phyloP scores from a whole-genome alignment of 2,797 vertebrate species.

The Craterocephalus amniculus region DNA sequence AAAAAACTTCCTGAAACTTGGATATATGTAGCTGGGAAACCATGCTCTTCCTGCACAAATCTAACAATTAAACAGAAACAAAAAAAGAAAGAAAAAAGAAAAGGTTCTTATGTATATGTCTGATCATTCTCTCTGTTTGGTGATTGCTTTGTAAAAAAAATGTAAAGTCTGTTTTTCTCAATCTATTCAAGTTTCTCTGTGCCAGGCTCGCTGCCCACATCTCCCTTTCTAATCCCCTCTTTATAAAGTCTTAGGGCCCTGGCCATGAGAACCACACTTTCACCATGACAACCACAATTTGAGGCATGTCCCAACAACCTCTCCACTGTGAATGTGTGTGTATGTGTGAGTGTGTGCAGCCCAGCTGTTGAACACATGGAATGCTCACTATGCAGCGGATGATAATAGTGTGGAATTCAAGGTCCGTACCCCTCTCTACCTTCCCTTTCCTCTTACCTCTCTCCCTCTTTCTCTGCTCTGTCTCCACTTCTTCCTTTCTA shows the following conservation, averaged over 20 bases:
- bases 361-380: slow-evolving; percentile 89
- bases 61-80: background rate
- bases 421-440: slow-evolving; percentile 47
- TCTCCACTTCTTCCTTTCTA: slow-evolving; percentile 19
- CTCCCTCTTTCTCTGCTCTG: slow-evolving; percentile 5
- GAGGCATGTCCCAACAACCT: slow-evolving; percentile 69
- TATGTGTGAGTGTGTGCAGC: slow-evolving; percentile 47
- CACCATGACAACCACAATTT: slow-evolving; percentile 79
- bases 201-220: slow-evolving; percentile 26
- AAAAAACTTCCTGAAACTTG: background rate
- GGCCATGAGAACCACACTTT: slow-evolving; percentile 75
- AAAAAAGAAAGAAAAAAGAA: background rate
- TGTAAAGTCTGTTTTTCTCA: background rate
- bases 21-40: slow-evolving; percentile 1
- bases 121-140: background rate
- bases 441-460: slow-evolving; percentile 41
- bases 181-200: background rate
- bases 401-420: slow-evolving; percentile 75
- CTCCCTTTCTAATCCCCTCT: slow-evolving; percentile 62
- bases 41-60: slow-evolving; percentile 6
- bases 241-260: slow-evolving; percentile 57
- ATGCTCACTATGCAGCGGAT: slow-evolving; percentile 82
- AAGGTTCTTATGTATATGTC: background rate
- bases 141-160: background rate
- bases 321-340: slow-evolving; percentile 34